Evolutionary conservation across 2,888 invertebrate species (phyloP).

Genomic region (Sipunculus nudus): DNA sequence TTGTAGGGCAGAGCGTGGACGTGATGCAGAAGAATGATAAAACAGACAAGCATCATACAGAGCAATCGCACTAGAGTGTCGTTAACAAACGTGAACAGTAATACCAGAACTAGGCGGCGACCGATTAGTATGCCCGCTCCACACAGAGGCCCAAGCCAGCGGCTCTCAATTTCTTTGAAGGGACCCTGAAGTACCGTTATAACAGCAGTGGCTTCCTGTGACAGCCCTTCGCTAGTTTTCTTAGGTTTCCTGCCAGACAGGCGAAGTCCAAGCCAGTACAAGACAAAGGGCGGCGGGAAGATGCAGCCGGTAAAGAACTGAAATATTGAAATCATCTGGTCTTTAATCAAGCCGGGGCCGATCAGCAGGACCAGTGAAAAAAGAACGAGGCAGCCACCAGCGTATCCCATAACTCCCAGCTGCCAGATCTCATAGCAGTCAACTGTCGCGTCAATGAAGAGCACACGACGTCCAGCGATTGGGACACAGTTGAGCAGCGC

Average conservation of each 20-base stretch:
- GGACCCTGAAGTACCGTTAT: constrained; percentile 40
- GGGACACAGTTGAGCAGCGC: constrained; percentile 41
- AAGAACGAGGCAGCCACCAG: constrained; percentile 35
- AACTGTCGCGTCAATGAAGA: constrained; percentile 36
- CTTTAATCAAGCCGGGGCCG: constrained; percentile 38
- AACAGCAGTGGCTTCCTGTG: constrained; percentile 29
- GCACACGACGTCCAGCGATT: constrained; percentile 26
- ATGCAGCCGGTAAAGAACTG: constrained; percentile 41
- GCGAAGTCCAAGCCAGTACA: constrained; percentile 34
- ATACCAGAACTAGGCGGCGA: constrained; percentile 33
- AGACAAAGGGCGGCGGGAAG: constrained; percentile 37
- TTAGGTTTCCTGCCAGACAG: constrained; percentile 18
- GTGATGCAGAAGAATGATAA: constrained; percentile 40
- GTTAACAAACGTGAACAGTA: constrained; percentile 41
- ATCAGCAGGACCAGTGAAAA: constrained; percentile 39
- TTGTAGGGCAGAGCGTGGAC: constrained; percentile 40
- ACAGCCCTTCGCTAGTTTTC: constrained; percentile 3
- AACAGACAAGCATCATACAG: constrained; percentile 39
- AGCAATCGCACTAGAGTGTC: constrained; percentile 39
- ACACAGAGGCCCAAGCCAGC: constrained; percentile 32
- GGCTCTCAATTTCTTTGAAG: constrained; percentile 32
- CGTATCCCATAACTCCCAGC: constrained; percentile 38
- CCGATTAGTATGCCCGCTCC: constrained; percentile 38
- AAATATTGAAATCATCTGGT: constrained; percentile 30
- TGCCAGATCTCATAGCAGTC: constrained; percentile 39